phyloP scores from a whole-genome alignment of 1,140 invertebrate genomes.

The Drosophila repleta region DNA sequence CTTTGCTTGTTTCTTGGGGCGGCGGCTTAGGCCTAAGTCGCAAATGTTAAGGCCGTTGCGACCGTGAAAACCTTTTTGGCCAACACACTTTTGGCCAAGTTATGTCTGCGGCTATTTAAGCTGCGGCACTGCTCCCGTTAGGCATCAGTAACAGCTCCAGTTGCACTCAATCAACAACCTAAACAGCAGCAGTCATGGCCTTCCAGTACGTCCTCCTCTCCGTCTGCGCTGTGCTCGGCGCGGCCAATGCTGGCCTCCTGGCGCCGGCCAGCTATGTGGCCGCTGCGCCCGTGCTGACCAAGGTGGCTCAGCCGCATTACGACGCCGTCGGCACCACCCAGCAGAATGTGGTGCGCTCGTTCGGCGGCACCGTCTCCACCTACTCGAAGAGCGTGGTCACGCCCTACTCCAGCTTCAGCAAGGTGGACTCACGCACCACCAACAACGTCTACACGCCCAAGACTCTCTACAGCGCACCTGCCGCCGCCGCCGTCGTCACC shows the following conservation, averaged over 20 bases:
- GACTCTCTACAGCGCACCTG: slow-evolving; percentile 77
- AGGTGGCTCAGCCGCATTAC: slow-evolving; percentile 83
- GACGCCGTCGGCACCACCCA: slow-evolving; percentile 85
- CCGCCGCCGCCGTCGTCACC: slow-evolving; percentile 62
- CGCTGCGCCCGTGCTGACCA: slow-evolving; percentile 70
- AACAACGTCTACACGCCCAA: slow-evolving; percentile 85
- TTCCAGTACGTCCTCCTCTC: slow-evolving; percentile 84
- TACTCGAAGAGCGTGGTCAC: slow-evolving; percentile 87
- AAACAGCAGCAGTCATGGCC: slow-evolving; percentile 65
- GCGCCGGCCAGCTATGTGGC: slow-evolving; percentile 59
- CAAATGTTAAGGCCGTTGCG: slow-evolving; percentile 40
- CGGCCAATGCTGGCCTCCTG: slow-evolving; percentile 83
- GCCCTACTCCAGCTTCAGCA: slow-evolving; percentile 87
- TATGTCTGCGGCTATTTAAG: slow-evolving; percentile 61
- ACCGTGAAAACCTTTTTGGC: slow-evolving; percentile 67
- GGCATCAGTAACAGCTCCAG: slow-evolving; percentile 68
- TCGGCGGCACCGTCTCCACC: slow-evolving; percentile 86
- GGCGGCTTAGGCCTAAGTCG: slow-evolving; percentile 73
- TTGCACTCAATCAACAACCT: slow-evolving; percentile 38
- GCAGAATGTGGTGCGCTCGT: slow-evolving; percentile 85
- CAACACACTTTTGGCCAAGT: slow-evolving; percentile 21
- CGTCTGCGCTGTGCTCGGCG: slow-evolving; percentile 81
- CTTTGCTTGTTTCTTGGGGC: not conserved
- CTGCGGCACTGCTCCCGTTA: slow-evolving; percentile 20
- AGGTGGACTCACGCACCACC: slow-evolving; percentile 86